These are phyloP conservation scores for Protobothrops mucrosquamatus DNA, from an alignment of 2,113 vertebrate species.

Conservation along the genomic window DNA sequence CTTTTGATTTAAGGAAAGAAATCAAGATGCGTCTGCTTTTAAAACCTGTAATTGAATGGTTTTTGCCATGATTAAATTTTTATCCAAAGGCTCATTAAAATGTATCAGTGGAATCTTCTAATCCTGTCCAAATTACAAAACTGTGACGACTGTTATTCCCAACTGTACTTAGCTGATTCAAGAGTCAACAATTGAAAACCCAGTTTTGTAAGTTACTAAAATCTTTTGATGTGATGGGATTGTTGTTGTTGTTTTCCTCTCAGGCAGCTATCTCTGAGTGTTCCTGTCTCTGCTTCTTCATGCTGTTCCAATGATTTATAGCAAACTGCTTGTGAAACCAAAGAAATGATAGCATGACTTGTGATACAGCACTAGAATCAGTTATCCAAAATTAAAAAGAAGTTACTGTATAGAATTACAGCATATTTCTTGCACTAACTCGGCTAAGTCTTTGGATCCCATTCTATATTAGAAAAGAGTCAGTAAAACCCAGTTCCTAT, in stretches of 20 bases:
- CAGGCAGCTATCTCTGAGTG: background rate
- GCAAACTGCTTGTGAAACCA: background rate
- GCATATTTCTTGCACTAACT: background rate
- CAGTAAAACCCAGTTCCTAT: background rate
- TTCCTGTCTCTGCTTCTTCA: background rate
- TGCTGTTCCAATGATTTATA: background rate
- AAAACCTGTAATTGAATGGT: slow-evolving; percentile 60
- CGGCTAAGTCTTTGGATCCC: background rate
- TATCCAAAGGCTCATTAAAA: slow-evolving; percentile 73
- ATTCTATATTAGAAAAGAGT: background rate
- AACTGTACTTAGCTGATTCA: slow-evolving; percentile 50
- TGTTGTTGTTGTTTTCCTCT: background rate
- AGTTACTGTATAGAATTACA: background rate
- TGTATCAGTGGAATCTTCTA: slow-evolving; percentile 72
- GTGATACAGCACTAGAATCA: background rate
- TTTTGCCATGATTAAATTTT: slow-evolving; percentile 74
- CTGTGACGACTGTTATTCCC: slow-evolving; percentile 61
- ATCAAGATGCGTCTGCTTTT: slow-evolving; percentile 51
- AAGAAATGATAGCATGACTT: background rate
- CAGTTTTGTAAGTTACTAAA: background rate
- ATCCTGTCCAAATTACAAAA: slow-evolving; percentile 73
- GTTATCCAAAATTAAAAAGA: background rate
- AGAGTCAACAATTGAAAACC: background rate
- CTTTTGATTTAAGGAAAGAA: slow-evolving; percentile 46
- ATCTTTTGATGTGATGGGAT: background rate